Conservation (phyloP, 1,140 invertebrate genomes). For the Monomorium pharaonis region DNA sequence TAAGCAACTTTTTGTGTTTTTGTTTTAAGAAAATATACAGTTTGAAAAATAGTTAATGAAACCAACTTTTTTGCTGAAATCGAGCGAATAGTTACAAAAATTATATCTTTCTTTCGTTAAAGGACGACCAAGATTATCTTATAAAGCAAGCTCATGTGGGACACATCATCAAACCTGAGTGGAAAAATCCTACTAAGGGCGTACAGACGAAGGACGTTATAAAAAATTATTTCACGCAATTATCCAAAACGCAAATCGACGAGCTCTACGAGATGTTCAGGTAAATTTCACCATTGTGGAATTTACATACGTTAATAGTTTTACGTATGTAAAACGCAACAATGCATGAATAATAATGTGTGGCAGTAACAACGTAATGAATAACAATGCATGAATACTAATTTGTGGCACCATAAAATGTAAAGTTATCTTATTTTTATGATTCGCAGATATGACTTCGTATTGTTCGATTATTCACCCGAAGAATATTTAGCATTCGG, state of each 20-base stretch:
- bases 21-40: conserved; percentile 12
- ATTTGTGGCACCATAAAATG: background rate
- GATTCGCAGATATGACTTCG: conserved; percentile 91
- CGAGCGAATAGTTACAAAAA: background rate
- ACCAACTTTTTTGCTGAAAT: background rate
- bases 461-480: conserved; percentile 93
- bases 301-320: background rate
- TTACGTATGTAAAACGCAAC: no score
- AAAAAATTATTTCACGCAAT: conserved; percentile 90
- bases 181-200: conserved; percentile 92
- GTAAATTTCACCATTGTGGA: conserved; percentile 79
- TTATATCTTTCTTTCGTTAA: conserved; percentile 73
- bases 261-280: conserved; percentile 93
- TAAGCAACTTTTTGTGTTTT: background rate
- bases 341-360: no score
- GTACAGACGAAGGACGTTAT: conserved; percentile 89
- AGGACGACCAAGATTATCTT: conserved; percentile 94
- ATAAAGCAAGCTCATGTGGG: conserved; percentile 91
- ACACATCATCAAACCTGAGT: conserved; percentile 91
- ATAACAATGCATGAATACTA: background rate
- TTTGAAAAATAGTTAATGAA: background rate
- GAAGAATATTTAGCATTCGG: conserved; percentile 90
- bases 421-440: conserved; percentile 8
- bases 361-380: no score
- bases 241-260: conserved; percentile 90